Percentiles rank a stretch among this genome's conserved stretches.
Evolutionary conservation across 37 sponge, comb jelly and placozoan species (phyloP).

Genomic region (Axinella damicornis): DNA sequence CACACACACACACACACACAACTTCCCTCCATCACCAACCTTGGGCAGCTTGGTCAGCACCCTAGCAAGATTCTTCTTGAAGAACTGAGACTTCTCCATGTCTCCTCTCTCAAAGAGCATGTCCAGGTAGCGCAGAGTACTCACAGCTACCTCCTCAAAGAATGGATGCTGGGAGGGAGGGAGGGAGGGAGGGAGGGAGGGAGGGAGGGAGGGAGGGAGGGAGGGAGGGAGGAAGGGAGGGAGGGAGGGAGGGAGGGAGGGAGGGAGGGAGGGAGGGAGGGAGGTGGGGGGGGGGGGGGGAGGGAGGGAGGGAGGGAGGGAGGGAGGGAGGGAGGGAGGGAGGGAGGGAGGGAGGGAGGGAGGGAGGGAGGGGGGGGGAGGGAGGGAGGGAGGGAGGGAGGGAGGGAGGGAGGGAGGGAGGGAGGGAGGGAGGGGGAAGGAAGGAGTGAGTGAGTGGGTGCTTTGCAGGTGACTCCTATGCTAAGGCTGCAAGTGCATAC

Average conservation of each 20-base stretch:
- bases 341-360: too few species aligned
- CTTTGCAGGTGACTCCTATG: not conserved
- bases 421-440: not conserved
- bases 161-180: constrained; percentile 47
- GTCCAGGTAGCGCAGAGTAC: constrained; percentile 78
- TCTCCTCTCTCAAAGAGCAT: constrained; percentile 73
- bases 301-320: too few species aligned
- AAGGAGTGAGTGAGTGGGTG: too few species aligned
- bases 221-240: too few species aligned
- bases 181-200: not conserved
- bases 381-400: too few species aligned
- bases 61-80: constrained; percentile 76
- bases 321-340: too few species aligned
- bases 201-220: not conserved
- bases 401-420: not conserved
- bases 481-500: not conserved
- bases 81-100: constrained; percentile 89
- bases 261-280: too few species aligned
- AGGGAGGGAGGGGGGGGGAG: too few species aligned
- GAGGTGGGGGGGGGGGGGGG: too few species aligned
- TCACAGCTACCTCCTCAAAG: constrained; percentile 70
- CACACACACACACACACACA: too few species aligned
- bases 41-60: constrained; percentile 71
- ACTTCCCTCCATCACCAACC: constrained; percentile 32
- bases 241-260: too few species aligned